Evolutionary conservation across 2,797 vertebrate species (phyloP).

Genomic region (Notolabrus celidotus): DNA sequence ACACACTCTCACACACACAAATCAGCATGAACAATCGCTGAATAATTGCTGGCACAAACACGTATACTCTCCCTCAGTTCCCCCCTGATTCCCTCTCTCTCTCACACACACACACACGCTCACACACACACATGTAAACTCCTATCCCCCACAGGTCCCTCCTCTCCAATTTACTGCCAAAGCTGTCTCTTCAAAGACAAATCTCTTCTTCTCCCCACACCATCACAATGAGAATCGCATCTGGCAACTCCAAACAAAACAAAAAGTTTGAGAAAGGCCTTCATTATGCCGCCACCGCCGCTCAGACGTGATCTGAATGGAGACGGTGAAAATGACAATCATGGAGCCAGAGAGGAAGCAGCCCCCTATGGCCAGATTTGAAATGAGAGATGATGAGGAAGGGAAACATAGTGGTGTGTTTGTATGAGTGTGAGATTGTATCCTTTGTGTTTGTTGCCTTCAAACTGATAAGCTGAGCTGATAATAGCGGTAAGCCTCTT

Average conservation of each 20-base stretch:
- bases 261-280: slow-evolving; percentile 60
- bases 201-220: slow-evolving; percentile 51
- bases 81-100: neutral
- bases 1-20: slow-evolving; percentile 17
- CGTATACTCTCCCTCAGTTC: neutral
- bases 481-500: neutral
- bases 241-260: slow-evolving; percentile 61
- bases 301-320: slow-evolving; percentile 46
- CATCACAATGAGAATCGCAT: slow-evolving; percentile 64
- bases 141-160: slow-evolving; percentile 53
- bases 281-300: slow-evolving; percentile 53
- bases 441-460: slow-evolving; percentile 5
- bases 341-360: slow-evolving; percentile 3
- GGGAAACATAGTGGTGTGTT: neutral
- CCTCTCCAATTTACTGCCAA: slow-evolving; percentile 71
- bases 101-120: slow-evolving; percentile 16
- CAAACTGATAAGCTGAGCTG: neutral
- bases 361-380: neutral
- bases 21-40: slow-evolving; percentile 52
- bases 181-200: slow-evolving; percentile 70
- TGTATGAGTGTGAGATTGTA: neutral
- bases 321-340: slow-evolving; percentile 36
- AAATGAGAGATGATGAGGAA: slow-evolving; percentile 29
- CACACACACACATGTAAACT: slow-evolving; percentile 29
- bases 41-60: slow-evolving; percentile 17